Evolutionary conservation across 2,113 vertebrate genomes (phyloP).

Genomic region (Uria lomvia): DNA sequence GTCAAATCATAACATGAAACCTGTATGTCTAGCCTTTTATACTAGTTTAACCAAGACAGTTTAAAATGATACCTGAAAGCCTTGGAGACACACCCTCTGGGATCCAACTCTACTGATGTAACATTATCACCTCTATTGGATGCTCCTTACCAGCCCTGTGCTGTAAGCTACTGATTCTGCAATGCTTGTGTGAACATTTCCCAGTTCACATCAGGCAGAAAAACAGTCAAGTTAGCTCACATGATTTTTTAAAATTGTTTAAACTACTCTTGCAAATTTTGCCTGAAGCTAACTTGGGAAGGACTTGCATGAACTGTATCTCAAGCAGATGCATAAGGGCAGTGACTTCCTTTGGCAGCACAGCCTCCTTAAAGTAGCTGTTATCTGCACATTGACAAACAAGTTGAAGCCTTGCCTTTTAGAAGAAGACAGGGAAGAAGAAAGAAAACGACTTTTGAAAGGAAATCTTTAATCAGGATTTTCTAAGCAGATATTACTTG

Average conservation of each 20-base stretch:
- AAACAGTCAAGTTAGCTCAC: background rate
- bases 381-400: background rate
- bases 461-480: background rate
- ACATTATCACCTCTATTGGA: background rate
- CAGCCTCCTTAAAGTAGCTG: background rate
- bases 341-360: slow-evolving; percentile 1
- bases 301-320: background rate
- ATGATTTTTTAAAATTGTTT: background rate
- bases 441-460: background rate
- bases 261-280: background rate
- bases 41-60: background rate
- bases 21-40: background rate
- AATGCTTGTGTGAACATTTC: background rate
- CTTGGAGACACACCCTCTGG: background rate
- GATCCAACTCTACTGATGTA: background rate
- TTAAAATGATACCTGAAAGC: background rate
- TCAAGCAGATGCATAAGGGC: background rate
- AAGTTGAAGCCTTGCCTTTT: background rate
- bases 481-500: background rate
- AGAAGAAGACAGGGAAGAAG: background rate
- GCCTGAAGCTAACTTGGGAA: background rate
- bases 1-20: background rate
- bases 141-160: background rate
- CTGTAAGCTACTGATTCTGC: background rate
- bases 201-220: background rate